Evolutionary conservation across 2,888 invertebrate species (phyloP).

Genomic region (Xestia rhomboidea): DNA sequence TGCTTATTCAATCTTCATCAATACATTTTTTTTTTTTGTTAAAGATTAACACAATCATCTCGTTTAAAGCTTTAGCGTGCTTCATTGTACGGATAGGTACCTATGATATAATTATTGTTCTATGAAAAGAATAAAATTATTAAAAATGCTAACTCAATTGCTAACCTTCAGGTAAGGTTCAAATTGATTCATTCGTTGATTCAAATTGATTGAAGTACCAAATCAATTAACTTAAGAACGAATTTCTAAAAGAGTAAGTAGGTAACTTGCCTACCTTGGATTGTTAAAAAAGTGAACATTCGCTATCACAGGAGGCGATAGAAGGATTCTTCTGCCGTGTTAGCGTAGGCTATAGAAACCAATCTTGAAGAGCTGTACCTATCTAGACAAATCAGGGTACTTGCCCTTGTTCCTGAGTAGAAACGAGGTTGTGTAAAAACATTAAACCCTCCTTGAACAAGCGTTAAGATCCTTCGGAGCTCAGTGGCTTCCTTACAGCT

Average conservation of each 20-base stretch:
- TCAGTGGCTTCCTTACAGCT: neutral
- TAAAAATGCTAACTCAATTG: too few species aligned
- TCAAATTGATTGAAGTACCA: neutral
- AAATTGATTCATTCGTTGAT: too few species aligned
- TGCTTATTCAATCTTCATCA: slow-evolving; percentile 1
- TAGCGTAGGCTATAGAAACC: neutral
- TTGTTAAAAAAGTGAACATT: neutral
- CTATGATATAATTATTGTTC: neutral
- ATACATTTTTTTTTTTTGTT: neutral
- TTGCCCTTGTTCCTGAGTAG: neutral
- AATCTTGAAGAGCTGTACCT: neutral
- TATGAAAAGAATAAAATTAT: neutral
- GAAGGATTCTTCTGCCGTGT: neutral
- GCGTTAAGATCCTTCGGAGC: neutral
- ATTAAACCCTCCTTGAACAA: neutral
- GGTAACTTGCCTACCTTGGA: neutral
- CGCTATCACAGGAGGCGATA: neutral
- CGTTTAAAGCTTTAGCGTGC: slow-evolving; percentile 14
- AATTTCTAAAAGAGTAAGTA: neutral
- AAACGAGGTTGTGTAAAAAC: neutral
- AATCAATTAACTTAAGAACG: neutral
- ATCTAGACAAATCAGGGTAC: neutral
- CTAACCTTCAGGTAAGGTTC: neutral
- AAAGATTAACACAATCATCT: slow-evolving; percentile 21
- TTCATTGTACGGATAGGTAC: neutral